A percentile compares a stretch with the other conserved stretches of the same genome.
These are phyloP conservation scores for Varanus salvator DNA, from an alignment of 2,113 vertebrate genomes.

Conservation along the genomic window DNA sequence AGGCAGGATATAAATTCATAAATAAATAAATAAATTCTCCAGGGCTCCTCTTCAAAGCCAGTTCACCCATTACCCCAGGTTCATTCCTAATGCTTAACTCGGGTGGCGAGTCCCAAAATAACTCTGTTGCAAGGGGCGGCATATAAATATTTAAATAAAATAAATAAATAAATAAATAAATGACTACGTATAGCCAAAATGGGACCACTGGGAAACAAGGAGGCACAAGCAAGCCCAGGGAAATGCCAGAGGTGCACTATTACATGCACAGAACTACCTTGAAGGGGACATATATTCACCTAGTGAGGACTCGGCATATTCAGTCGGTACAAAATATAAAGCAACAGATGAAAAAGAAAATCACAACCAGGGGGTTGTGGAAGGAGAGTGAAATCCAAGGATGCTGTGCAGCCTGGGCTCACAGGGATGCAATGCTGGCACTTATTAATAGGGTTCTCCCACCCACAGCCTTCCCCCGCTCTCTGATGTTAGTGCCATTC, in stretches of 20 bases:
- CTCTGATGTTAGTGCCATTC: too few relatives aligned
- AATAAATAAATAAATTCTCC: too few relatives aligned
- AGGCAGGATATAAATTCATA: too few relatives aligned
- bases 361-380: neutral
- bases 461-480: too few relatives aligned
- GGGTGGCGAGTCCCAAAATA: neutral
- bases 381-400: neutral
- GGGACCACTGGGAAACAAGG: neutral
- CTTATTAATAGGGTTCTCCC: too few relatives aligned
- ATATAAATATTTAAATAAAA: too few relatives aligned
- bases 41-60: neutral
- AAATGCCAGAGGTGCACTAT: too few relatives aligned
- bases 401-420: too few relatives aligned
- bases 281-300: neutral
- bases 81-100: neutral
- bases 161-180: too few relatives aligned
- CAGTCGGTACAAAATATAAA: neutral
- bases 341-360: neutral
- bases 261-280: too few relatives aligned
- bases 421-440: too few relatives aligned
- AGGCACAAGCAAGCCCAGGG: neutral
- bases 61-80: neutral
- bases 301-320: neutral
- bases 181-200: neutral
- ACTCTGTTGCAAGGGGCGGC: too few relatives aligned